phyloP scores from a whole-genome alignment of 1,140 invertebrate genomes.

The Artemia franciscana region DNA sequence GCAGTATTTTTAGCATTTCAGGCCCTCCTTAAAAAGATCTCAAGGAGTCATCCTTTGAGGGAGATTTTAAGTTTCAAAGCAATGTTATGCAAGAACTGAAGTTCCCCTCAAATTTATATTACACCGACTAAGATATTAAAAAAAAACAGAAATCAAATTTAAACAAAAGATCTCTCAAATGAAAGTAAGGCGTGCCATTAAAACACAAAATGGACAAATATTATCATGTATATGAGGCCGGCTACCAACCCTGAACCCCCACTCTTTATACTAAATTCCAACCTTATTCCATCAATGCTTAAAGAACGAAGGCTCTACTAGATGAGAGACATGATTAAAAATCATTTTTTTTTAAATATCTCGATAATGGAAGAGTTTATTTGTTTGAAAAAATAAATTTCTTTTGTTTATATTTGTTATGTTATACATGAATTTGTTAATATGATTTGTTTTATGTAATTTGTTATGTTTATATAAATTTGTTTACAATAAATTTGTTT shows the following conservation, averaged over 20 bases:
- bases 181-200: neutral
- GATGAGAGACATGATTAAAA: neutral
- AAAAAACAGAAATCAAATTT: neutral
- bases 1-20: neutral
- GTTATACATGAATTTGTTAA: too few relatives aligned
- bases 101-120: too few relatives aligned
- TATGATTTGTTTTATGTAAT: too few relatives aligned
- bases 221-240: neutral
- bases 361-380: too few relatives aligned
- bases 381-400: too few relatives aligned
- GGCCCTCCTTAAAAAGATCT: neutral
- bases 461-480: too few relatives aligned
- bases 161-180: neutral
- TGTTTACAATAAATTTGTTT: too few relatives aligned
- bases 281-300: neutral
- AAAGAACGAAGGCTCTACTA: neutral
- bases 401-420: too few relatives aligned
- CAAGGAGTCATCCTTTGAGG: neutral
- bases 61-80: neutral
- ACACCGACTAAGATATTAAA: neutral
- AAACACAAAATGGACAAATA: neutral
- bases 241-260: neutral
- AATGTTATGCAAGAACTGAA: too few relatives aligned
- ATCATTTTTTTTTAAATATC: too few relatives aligned
- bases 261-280: too few relatives aligned